Conservation (phyloP, 2,888 invertebrate genomes). For the Trichopria drosophilae region DNA sequence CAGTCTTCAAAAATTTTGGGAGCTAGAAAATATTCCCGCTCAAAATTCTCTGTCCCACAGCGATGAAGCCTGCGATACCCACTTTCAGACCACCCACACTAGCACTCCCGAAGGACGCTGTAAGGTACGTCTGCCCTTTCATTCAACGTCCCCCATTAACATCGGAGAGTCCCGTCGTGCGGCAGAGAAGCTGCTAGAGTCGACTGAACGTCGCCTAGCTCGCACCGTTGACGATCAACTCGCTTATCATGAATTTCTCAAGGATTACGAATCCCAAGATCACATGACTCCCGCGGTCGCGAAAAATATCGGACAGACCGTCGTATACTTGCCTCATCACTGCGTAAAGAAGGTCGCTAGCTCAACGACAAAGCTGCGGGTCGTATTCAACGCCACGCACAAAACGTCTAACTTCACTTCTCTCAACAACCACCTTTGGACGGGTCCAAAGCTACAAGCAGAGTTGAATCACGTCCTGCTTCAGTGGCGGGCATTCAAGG, state of each 20-base stretch:
- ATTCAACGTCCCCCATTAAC: not conserved
- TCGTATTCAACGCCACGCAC: slow-evolving; percentile 24
- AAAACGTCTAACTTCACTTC: slow-evolving; percentile 8
- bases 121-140: slow-evolving; percentile 6
- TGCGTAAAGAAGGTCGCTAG: slow-evolving; percentile 2
- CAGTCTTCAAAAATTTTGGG: no score
- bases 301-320: no score
- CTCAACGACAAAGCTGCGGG: no score
- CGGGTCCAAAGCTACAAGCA: slow-evolving; percentile 18
- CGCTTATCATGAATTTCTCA: slow-evolving; percentile 1
- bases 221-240: not conserved
- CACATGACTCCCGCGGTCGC: no score
- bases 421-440: slow-evolving; percentile 15
- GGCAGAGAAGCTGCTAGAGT: not conserved
- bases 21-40: no score
- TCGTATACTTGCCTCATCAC: slow-evolving; percentile 15
- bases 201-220: not conserved
- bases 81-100: no score
- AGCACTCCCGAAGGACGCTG: slow-evolving; percentile 6
- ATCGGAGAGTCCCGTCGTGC: slow-evolving; percentile 3
- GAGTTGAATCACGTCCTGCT: slow-evolving; percentile 10
- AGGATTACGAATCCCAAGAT: no score
- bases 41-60: no score
- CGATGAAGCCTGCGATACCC: no score
- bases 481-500: slow-evolving; percentile 5